Base-by-base conservation (phyloP, 2,888 invertebrate genomes). In the Eristalis arbustorum region DNA sequence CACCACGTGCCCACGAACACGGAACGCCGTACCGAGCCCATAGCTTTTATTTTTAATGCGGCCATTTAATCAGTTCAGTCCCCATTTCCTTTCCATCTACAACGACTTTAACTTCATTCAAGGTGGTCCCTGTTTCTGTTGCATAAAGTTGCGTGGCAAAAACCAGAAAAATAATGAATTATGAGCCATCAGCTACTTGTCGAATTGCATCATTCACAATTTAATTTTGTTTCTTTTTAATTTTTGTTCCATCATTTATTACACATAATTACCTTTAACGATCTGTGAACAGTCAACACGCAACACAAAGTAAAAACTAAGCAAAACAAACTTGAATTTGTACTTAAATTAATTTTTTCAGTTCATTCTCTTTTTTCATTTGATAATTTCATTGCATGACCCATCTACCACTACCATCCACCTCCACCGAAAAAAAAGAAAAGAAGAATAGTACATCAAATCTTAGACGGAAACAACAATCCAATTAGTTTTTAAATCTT, bases 401-500 rank as follows among this genome's bases (percentile, higher is more conserved):
- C 82, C 83, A 83, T 87, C 81, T 81, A 85, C 73, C 74, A 85
- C 3, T 3, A 71, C 79, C 74, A 68, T 75, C 79, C 74, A 68
- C 62, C 57, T 59, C 34, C 67, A 72, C 68, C 31, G 22, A 56
- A 71, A 66, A 22, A 77, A 72, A 63, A 66, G 61, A 77, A 31
- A 80, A 49, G 64, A 25, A n/a, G n/a, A 25, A 25, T 25, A 25
- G 25, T 71, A 82, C 69, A 82, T 78, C 66, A 82, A 87, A 79
- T 62, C 62, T 72, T 83, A 79, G 78, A 87, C 83, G 78, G 61
- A 75, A 83, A 87, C 78, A 79, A 87, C 78, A 87, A 83, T 49
- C 82, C 74, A 87, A 87, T 87, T 87, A 87, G 87, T 87, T 87
- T 87, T 87, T 87, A 87, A 87, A 87, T 83, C 83, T 78, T 85